Base-by-base conservation (phyloP, 2,113 vertebrate genomes). In the Calidris pugnax region DNA sequence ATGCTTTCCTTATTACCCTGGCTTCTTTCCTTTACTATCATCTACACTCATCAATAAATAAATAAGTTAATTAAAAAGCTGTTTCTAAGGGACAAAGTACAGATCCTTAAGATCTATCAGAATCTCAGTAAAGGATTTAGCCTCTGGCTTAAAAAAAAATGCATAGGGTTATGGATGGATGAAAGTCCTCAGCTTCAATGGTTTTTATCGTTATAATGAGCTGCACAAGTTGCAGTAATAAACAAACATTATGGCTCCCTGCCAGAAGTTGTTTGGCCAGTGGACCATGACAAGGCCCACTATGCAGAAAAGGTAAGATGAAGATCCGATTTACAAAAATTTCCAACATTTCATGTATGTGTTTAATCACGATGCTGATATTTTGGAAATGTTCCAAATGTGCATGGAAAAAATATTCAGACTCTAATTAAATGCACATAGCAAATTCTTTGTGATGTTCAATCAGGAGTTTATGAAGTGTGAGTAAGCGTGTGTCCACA, bases 31-130 rank as follows among this genome's bases (percentile, higher is more conserved):
- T 82, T 80, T 93, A 32, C 67, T 85, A 32, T 91, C 89, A 37
- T 89, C 71, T 69, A 17, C n/a, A 30, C 59, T 94, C 91, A 96
- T 95, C 93, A 94, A 94, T 94, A 96, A 96, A 84, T 91, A 96
- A 95, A 85, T 66, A 91, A 91, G 85, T 76, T 94, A 95, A 96
- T 93, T 95, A 92, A 93, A 93, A 96, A 87, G 73, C 64, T 84
- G 53, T 75, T 96, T 94, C 79, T 78, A 37, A 93, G 92, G 79
- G 63, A 55, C n/a, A 77, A 73, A 90, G 24, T 86, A 57, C 53
- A 72, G 50, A 85, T 72, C 76, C 64, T 84, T 81, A 78, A 90
- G 64, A 75, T 6, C 2, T 81, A 64, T 89, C 83, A 87, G 84
- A 92, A 79, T 50, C 53, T 89, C 68, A 64, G 43, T 53, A 68